phyloP scores from a whole-genome alignment of 2,113 vertebrate species.

The Callocephalon fimbriatum region DNA sequence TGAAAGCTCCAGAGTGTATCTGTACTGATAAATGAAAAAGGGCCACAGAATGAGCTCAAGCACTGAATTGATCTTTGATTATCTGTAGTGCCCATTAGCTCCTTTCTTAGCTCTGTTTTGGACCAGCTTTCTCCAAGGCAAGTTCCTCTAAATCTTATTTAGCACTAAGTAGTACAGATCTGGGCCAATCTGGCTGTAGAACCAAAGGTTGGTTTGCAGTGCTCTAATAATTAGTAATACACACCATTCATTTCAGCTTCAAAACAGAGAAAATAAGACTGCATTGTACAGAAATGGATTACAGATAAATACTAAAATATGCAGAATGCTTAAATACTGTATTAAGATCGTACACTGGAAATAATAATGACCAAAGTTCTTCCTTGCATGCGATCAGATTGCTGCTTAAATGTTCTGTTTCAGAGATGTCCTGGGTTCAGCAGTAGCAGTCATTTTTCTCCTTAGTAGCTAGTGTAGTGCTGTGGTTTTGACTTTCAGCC shows the following conservation, averaged over 20 bases:
- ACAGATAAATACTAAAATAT: not conserved
- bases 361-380: rapidly evolving
- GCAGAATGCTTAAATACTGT: not conserved
- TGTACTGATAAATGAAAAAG: not conserved
- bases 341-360: not conserved
- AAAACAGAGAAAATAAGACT: not conserved
- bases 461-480: too few relatives aligned
- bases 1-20: not conserved
- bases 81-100: not conserved
- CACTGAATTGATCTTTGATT: not conserved
- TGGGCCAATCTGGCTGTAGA: rapidly evolving
- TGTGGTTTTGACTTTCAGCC: too few relatives aligned
- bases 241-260: not conserved
- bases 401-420: not conserved
- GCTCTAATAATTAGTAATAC: not conserved
- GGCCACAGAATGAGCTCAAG: not conserved
- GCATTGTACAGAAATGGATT: not conserved
- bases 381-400: not conserved
- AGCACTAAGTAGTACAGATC: not conserved
- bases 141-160: not conserved
- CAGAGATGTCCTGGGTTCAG: not conserved
- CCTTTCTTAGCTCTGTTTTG: not conserved
- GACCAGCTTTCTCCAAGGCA: not conserved
- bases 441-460: too few relatives aligned
- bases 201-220: not conserved